Conservation (phyloP, 2,888 invertebrate genomes). For the Oxycera nigricornis region DNA sequence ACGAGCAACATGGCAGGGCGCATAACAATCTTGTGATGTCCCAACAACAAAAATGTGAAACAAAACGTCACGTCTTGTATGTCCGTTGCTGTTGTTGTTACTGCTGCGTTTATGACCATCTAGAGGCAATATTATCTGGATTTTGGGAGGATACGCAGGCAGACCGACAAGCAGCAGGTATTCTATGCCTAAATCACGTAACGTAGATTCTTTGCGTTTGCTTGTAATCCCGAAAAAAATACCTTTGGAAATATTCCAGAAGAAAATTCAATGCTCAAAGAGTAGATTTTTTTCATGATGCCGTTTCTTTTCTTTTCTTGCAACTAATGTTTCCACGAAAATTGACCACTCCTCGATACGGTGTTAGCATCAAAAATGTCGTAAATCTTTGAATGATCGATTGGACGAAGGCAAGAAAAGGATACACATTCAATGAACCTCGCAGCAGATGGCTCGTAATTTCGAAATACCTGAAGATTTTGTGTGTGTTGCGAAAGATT, state of each 20-base stretch:
- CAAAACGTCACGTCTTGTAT: background rate
- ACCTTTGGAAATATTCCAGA: background rate
- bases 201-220: background rate
- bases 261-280: background rate
- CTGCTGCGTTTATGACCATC: background rate
- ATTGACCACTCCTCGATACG: too few species aligned
- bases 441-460: constrained; percentile 27
- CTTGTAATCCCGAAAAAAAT: background rate
- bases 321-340: background rate
- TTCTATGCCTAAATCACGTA: background rate
- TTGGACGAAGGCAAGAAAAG: background rate
- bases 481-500: background rate
- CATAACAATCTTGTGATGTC: background rate
- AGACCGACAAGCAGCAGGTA: background rate
- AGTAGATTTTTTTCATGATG: background rate
- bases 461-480: constrained; percentile 21
- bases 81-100: background rate
- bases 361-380: too few species aligned
- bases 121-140: background rate
- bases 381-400: constrained; percentile 35
- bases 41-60: background rate
- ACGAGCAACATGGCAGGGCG: too few species aligned
- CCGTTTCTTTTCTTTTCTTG: background rate
- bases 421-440: background rate
- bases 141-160: background rate